A percentile compares a stretch with the other conserved stretches of the same genome.
phyloP scores from a whole-genome alignment of 2,113 vertebrate species.

The Ondatra zibethicus region DNA sequence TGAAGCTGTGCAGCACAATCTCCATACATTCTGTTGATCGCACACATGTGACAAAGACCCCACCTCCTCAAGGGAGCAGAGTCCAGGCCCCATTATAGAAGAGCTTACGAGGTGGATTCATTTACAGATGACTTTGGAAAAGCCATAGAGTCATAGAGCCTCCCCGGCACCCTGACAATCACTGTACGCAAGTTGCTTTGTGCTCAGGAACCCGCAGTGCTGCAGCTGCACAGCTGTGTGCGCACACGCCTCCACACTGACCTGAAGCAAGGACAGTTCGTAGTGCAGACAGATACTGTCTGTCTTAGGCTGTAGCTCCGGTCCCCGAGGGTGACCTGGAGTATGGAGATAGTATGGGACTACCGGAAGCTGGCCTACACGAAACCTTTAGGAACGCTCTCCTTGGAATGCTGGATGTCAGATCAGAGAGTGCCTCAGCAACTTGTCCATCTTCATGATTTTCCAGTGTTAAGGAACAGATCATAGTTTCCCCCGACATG shows the following conservation, averaged over 20 bases:
- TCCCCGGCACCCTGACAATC: not conserved
- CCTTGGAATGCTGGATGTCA: not conserved
- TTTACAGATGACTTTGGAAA: not conserved
- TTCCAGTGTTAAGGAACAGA: not conserved
- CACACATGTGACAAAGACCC: not conserved
- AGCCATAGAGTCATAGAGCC: too few relatives aligned
- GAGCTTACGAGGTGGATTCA: not conserved
- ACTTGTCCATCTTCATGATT: not conserved
- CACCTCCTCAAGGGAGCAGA: not conserved
- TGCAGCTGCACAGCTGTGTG: not conserved
- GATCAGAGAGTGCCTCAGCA: not conserved
- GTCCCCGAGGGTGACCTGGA: not conserved
- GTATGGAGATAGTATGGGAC: not conserved
- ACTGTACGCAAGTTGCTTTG: not conserved
- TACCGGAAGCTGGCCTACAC: too few relatives aligned
- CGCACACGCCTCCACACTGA: not conserved
- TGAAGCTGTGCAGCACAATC: not conserved
- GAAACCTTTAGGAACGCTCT: not conserved
- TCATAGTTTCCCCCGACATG: not conserved
- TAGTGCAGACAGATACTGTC: not conserved
- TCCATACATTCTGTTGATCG: not conserved
- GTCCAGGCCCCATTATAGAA: not conserved
- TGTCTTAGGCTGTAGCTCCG: not conserved
- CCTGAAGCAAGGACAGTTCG: not conserved
- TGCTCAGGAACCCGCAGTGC: not conserved